Evolutionary conservation across 2,888 invertebrate species (phyloP).

Genomic region (Euproctis similis): DNA sequence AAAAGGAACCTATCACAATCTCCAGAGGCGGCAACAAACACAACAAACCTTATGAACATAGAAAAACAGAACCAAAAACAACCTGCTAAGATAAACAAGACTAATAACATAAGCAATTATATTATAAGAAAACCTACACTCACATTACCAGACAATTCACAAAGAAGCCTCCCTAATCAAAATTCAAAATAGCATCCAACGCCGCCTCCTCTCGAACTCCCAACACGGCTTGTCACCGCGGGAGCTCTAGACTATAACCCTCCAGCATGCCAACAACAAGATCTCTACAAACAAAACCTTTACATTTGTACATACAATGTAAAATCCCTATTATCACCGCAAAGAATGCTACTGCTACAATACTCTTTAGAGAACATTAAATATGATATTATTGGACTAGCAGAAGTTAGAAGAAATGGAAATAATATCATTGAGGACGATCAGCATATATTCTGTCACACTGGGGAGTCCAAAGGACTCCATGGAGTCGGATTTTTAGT

Average conservation of each 20-base stretch:
- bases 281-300: too few species aligned
- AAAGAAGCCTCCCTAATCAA: background rate
- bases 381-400: too few species aligned
- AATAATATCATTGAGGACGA: too few species aligned
- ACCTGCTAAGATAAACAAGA: background rate
- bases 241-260: slow-evolving; percentile 1
- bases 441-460: too few species aligned
- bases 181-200: background rate
- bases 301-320: background rate
- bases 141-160: background rate
- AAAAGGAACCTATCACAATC: background rate
- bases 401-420: too few species aligned
- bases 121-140: background rate
- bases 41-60: background rate
- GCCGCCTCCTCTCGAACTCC: background rate
- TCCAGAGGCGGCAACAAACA: background rate
- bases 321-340: too few species aligned
- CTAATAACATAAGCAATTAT: too few species aligned
- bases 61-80: background rate
- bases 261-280: slow-evolving; percentile 1
- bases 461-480: too few species aligned
- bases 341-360: too few species aligned
- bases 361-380: too few species aligned
- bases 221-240: slow-evolving; percentile 4
- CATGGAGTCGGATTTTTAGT: too few species aligned